Evolutionary conservation across 2,113 vertebrate species (phyloP).

Genomic region (Strigops habroptila): DNA sequence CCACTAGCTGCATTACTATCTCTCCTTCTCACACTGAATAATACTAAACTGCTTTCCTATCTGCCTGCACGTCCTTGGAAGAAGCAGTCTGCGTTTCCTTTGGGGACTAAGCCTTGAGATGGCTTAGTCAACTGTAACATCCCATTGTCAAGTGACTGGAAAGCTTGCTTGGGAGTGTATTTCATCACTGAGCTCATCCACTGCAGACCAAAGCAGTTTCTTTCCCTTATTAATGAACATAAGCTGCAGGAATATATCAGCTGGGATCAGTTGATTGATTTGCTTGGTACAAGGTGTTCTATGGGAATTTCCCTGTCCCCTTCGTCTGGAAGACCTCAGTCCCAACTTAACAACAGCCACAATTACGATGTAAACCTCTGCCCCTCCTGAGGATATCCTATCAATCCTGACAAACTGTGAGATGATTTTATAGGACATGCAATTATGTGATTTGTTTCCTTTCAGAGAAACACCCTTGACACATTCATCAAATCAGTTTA

Average conservation of each 20-base stretch:
- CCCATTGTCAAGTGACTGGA: background rate
- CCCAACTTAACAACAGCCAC: background rate
- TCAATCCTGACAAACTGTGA: background rate
- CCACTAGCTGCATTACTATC: background rate
- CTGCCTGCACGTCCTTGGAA: background rate
- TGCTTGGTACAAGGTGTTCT: background rate
- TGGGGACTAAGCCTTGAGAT: background rate
- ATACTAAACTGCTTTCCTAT: background rate
- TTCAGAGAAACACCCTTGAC: background rate
- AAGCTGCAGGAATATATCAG: background rate
- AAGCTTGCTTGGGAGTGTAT: background rate
- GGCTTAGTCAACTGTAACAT: background rate
- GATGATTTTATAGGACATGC: background rate
- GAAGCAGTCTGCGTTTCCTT: background rate
- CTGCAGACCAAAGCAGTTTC: background rate
- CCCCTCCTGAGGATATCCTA: background rate
- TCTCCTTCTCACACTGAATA: background rate
- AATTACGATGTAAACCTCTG: background rate
- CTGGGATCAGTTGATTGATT: background rate
- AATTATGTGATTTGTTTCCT: background rate
- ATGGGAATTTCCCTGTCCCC: background rate
- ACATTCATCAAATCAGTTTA: background rate
- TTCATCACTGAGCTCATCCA: background rate
- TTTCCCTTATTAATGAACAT: background rate
- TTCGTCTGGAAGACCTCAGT: background rate